Conservation (phyloP, 2,888 invertebrate genomes). For the Axea sp. region DNA sequence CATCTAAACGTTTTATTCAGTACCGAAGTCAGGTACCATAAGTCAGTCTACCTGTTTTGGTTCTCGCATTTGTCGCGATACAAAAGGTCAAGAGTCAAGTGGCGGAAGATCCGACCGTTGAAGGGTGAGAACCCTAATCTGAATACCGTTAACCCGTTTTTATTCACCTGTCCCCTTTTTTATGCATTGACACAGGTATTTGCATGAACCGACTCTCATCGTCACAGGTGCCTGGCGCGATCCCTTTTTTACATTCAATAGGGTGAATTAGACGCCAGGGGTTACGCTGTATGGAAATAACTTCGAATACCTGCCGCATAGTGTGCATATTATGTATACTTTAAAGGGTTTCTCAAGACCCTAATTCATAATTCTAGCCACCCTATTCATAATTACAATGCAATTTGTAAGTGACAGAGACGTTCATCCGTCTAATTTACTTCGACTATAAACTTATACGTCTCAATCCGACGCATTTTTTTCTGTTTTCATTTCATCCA, state of each 20-base stretch:
- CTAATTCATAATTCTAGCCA: conserved; percentile 43
- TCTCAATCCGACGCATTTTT: no score
- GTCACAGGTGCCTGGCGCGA: conserved; percentile 69
- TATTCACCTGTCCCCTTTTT: conserved; percentile 68
- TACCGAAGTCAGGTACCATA: background rate
- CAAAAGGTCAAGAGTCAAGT: conserved; percentile 63
- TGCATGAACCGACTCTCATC: conserved; percentile 68
- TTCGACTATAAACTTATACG: no score
- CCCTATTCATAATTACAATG: no score
- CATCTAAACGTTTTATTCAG: background rate
- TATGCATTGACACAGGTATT: conserved; percentile 72
- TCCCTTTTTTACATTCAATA: conserved; percentile 68
- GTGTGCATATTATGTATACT: conserved; percentile 37
- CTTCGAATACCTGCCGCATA: conserved; percentile 57
- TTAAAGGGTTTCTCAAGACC: conserved; percentile 43
- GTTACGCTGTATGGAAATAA: conserved; percentile 70
- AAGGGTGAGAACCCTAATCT: conserved; percentile 71
- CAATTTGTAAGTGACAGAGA: no score
- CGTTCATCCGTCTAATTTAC: no score
- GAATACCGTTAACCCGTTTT: conserved; percentile 75
- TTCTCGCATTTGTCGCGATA: conserved; percentile 64
- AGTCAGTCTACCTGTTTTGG: conserved; percentile 23
- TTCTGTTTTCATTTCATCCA: no score
- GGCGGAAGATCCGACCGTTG: conserved; percentile 63
- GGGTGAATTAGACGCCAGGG: conserved; percentile 64